Evolutionary conservation across 2,888 invertebrate species (phyloP), one percentile per base, ranked within the genome.

Genomic region (Latheticus oryzae): DNA sequence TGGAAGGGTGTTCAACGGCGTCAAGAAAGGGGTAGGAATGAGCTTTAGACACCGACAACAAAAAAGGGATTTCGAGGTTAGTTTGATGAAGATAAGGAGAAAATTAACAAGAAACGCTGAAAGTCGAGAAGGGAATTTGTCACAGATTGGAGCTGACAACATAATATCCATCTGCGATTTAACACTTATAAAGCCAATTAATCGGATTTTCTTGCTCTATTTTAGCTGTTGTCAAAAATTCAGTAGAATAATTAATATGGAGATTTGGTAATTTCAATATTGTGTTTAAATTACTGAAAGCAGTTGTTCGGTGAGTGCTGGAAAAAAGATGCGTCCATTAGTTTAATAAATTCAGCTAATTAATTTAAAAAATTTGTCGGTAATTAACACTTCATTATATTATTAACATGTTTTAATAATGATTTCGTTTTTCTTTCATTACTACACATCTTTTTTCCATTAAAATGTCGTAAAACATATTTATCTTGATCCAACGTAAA

Each of bases 401-500:
- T 16, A 42, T 52, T 52, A 50, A 37, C 50, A 38, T 52, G 48
- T 50, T 24, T 26, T 26, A 50, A 50, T 37, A 16, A 45, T 48
- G 7, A 5, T 11, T 2, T 30, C 15, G 2, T 42, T 32, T 42
- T 23, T 32, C 9, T 42, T 24, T 8, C 45, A 5, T 52, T 30
- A 32, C 5, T 42, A 43, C 28, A 37, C 43, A 30, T 35, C 45
- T 43, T 54, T 54, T 32, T 54, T 54, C 55, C 48, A 55, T 55
- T 55, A 38, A 55, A 55, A 47, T 12, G 19, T 32, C 48, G 40
- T 55, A 55, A 55, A 48, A 28, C 35, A 32, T 26, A 19, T 47
- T 35, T 28, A 56, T 56, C 56, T 56, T 48, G 48, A 56, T 56
- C 16, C 16, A 48, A 40, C 15, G 9, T 48, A 50, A 50, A 50